A percentile compares a stretch with the other conserved stretches of the same genome.
phyloP scores from a whole-genome alignment of 2,113 vertebrate species.

The Nesogale talazaci region DNA sequence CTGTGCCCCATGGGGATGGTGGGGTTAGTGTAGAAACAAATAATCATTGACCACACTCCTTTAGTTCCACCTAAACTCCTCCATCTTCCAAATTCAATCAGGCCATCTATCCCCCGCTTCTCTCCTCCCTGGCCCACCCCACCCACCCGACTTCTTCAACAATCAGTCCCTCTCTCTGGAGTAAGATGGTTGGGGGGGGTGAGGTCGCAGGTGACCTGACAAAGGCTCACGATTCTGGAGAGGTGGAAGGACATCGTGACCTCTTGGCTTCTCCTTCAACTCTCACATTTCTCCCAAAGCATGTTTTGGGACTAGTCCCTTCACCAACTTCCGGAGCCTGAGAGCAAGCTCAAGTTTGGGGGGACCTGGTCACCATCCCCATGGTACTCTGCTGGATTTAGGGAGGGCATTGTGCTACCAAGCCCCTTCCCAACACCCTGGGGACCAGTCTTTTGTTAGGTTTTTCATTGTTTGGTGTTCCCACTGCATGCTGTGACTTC shows the following conservation, averaged over 20 bases:
- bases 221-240: constrained; percentile 54
- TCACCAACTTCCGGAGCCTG: constrained; percentile 45
- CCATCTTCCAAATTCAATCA: constrained; percentile 63
- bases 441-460: constrained; percentile 63
- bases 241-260: constrained; percentile 12
- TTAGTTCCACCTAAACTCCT: constrained; percentile 59
- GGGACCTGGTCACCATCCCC: constrained; percentile 44
- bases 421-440: constrained; percentile 60
- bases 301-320: constrained; percentile 61
- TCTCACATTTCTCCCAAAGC: constrained; percentile 56
- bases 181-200: constrained; percentile 57
- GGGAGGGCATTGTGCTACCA: constrained; percentile 62
- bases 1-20: constrained; percentile 66
- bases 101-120: constrained; percentile 26
- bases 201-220: constrained; percentile 63
- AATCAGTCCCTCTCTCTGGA: constrained; percentile 42
- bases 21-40: constrained; percentile 63
- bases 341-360: constrained; percentile 57
- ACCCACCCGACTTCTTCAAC: not conserved
- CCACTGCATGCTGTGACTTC: constrained; percentile 78
- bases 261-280: constrained; percentile 47
- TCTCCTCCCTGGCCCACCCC: not conserved
- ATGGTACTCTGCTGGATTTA: constrained; percentile 72
- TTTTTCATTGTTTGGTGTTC: constrained; percentile 69
- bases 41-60: constrained; percentile 59